A percentile compares a stretch with the other conserved stretches of the same genome.
phyloP scores from a whole-genome alignment of 2,888 invertebrate genomes.

The Leptinotarsa juncta region DNA sequence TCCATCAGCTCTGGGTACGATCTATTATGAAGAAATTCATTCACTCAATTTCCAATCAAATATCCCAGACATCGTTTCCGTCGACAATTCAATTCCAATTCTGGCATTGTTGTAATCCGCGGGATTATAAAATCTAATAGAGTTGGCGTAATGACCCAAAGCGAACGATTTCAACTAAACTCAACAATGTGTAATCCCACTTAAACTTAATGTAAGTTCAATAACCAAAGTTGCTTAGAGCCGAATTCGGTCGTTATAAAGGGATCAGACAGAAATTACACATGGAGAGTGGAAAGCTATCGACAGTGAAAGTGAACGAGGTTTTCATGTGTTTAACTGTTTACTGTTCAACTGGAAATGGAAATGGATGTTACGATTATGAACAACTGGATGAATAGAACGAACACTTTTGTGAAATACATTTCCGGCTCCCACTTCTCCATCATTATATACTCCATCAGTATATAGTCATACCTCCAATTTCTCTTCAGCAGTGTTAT shows the following conservation, averaged over 20 bases:
- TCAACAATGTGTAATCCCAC: constrained; percentile 27
- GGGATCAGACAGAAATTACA: constrained; percentile 18
- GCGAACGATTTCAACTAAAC: constrained; percentile 23
- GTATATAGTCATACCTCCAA: too few species aligned
- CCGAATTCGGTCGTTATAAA: constrained; percentile 17
- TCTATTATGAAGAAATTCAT: neutral
- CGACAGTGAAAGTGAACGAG: constrained; percentile 16
- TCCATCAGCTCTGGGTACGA: neutral
- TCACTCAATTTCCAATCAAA: constrained; percentile 14
- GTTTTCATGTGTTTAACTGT: neutral
- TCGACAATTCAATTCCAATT: constrained; percentile 17
- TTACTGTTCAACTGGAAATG: neutral
- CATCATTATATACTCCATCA: too few species aligned
- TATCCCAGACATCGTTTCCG: constrained; percentile 15
- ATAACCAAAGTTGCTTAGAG: constrained; percentile 15
- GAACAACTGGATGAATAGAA: neutral
- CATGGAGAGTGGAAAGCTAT: constrained; percentile 6
- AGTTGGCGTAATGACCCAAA: constrained; percentile 21
- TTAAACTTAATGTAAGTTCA: constrained; percentile 25
- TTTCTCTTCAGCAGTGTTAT: too few species aligned
- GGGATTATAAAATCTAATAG: constrained; percentile 26
- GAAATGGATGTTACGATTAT: neutral
- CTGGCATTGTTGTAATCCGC: constrained; percentile 24
- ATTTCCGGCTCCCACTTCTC: too few species aligned
- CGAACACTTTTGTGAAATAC: too few species aligned